Base-by-base conservation (phyloP, 2,888 invertebrate genomes). In the Octodonta nipae region DNA sequence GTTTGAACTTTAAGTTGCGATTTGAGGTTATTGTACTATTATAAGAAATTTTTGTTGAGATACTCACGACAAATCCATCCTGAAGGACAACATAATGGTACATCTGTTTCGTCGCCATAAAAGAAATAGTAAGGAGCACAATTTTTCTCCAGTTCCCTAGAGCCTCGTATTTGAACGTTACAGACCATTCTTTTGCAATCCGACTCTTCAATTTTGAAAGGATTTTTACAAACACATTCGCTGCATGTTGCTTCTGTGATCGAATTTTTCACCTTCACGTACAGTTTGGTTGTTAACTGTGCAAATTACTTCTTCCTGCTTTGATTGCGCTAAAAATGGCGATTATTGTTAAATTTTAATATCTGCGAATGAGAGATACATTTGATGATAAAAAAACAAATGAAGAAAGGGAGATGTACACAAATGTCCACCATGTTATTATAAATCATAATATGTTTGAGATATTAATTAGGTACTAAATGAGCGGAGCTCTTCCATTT, bases 11-110 rank as follows among this genome's bases (percentile, higher is more conserved):
- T n/a, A n/a, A n/a, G n/a, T n/a, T n/a, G n/a, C n/a, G n/a, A n/a
- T n/a, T n/a, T n/a, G n/a, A n/a, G n/a, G n/a, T n/a, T n/a, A n/a
- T n/a, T n/a, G n/a, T n/a, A n/a, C n/a, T n/a, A n/a, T n/a, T n/a
- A 8, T 2, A 11, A 22, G 14, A 20, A 27, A 8, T n/a, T 6
- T n/a, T 8, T 5, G 13, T 6, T 13, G 12, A 5, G 6, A 27
- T 32, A 42, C 41, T 39, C 34, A 42, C 41, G 41, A 27, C 41
- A 42, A 33, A 37, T 16, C 38, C 38, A 42, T 10, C 13, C 26
- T 13, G 14, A 25, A 4, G 41, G 41, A 33, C 41, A 42, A 32
- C 41, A 42, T 13, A 42, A 15, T 6, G 13, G 7, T 1, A 15
- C 31, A 2, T 30, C 28, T 5, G 12, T 15, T 5, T 15, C 6